Conservation (phyloP, 2,113 vertebrate species). For the Thunnus thynnus region DNA sequence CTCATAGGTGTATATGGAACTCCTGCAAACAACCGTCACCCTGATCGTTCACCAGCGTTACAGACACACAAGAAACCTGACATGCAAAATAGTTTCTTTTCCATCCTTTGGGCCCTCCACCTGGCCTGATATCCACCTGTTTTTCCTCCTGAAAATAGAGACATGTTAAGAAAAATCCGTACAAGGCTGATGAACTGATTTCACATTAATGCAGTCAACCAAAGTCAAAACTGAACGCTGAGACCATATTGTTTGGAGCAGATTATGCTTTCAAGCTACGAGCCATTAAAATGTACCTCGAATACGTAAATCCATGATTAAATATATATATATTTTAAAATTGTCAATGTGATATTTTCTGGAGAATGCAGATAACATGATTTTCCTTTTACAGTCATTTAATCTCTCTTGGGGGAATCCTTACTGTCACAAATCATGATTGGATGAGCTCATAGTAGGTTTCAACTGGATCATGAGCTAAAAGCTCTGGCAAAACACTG, state of each 20-base stretch:
- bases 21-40: conserved; percentile 4
- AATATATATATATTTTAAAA: not conserved
- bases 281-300: not conserved
- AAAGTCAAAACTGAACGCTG: not conserved
- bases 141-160: not conserved
- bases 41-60: not conserved
- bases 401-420: not conserved
- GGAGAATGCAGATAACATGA: not conserved
- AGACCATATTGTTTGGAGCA: not conserved
- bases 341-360: not conserved
- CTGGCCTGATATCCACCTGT: not conserved
- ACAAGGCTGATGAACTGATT: conserved; percentile 15
- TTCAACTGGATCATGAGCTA: not conserved
- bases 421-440: not conserved
- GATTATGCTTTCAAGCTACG: not conserved
- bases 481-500: not conserved
- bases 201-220: not conserved
- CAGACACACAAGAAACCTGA: not conserved
- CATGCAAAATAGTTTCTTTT: not conserved
- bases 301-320: not conserved
- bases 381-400: not conserved
- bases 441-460: conserved; percentile 2
- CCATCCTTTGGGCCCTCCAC: not conserved
- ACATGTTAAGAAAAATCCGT: conserved; percentile 30
- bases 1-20: conserved; percentile 5